Evolutionary conservation across 2,113 vertebrate species (phyloP), one percentile per base, ranked within the genome.

Genomic region (Grantiella picta): DNA sequence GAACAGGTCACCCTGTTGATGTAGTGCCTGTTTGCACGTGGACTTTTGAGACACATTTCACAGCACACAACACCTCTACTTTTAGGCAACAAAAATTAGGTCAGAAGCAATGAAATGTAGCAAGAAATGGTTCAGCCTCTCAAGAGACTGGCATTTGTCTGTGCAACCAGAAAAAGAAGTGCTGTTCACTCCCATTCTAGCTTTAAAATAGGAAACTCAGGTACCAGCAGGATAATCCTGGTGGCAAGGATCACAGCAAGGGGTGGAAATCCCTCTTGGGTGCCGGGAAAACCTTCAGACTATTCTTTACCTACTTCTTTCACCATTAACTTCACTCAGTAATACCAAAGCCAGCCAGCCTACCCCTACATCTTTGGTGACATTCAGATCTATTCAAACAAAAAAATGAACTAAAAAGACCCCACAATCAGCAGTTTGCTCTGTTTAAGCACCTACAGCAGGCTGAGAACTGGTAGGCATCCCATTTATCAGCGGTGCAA

Each of bases 131-230:
- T 12, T 82, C 31, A 65, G 4, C 31, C 25, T 77, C 71, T 61
- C 2, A 3, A 14, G 15, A 33, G 40, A 28, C 40, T 40, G 24
- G 5, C 2, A 9, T 11, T 28, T 33, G 25, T 53, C 11, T 0
- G 0, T 19, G 47, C 61, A 75, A 49, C 6, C 20, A 85, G 42
- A 73, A 57, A 50, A 31, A 9, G 13, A 79, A 83, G 27, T 31
- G n/a, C 27, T 7, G 1, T 21, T 70, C 42, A 28, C 73, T 86
- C 20, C 7, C 11, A 49, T 47, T 25, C 40, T 5, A 36, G 22
- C 7, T 81, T 80, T 83, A 71, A 79, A 79, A 35, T 4, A 40
- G 56, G 47, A 72, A 76, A 31, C 12, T 57, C 21, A 35, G 24
- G 13, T 21, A 44, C 7, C 1, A 3, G 9, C 0, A 3, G 25